These are phyloP conservation scores for Notocelia uddmanniana DNA, from an alignment of 2,888 invertebrate species.

Conservation along the genomic window DNA sequence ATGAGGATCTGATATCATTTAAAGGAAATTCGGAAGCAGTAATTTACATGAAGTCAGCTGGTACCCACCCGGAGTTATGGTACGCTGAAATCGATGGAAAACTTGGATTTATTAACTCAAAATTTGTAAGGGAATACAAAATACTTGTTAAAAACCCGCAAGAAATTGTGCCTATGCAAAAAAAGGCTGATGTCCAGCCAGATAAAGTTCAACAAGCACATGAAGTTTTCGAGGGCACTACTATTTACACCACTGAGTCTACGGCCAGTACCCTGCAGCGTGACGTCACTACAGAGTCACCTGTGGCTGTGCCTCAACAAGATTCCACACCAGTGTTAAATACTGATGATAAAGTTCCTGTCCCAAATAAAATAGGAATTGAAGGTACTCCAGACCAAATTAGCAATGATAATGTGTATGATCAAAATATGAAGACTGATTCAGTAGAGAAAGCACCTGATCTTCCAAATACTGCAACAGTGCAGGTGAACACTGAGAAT, in stretches of 20 bases:
- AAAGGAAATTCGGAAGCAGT: slow-evolving; percentile 83
- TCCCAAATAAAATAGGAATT: slow-evolving; percentile 10
- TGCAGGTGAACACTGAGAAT: background rate
- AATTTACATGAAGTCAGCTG: slow-evolving; percentile 90
- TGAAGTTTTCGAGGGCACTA: slow-evolving; percentile 89
- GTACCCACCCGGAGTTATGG: slow-evolving; percentile 87
- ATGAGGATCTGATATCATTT: slow-evolving; percentile 87
- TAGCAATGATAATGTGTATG: slow-evolving; percentile 17
- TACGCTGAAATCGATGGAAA: slow-evolving; percentile 89
- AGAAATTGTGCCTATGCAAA: slow-evolving; percentile 63
- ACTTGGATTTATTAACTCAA: slow-evolving; percentile 88
- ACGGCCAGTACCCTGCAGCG: slow-evolving; percentile 49
- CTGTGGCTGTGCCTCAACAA: slow-evolving; percentile 48
- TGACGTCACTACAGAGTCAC: slow-evolving; percentile 52
- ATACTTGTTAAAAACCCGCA: slow-evolving; percentile 72
- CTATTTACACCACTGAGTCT: slow-evolving; percentile 78
- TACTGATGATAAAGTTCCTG: slow-evolving; percentile 35
- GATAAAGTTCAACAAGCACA: slow-evolving; percentile 75
- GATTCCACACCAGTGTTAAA: slow-evolving; percentile 36
- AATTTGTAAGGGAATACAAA: slow-evolving; percentile 87
- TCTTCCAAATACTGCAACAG: slow-evolving; percentile 11
- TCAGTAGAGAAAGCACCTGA: slow-evolving; percentile 10
- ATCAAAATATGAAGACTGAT: slow-evolving; percentile 29
- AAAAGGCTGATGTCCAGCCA: slow-evolving; percentile 63
- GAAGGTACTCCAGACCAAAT: slow-evolving; percentile 13